Base-by-base conservation (phyloP, 2,888 invertebrate species). In the Trissonchulus latispiculum region DNA sequence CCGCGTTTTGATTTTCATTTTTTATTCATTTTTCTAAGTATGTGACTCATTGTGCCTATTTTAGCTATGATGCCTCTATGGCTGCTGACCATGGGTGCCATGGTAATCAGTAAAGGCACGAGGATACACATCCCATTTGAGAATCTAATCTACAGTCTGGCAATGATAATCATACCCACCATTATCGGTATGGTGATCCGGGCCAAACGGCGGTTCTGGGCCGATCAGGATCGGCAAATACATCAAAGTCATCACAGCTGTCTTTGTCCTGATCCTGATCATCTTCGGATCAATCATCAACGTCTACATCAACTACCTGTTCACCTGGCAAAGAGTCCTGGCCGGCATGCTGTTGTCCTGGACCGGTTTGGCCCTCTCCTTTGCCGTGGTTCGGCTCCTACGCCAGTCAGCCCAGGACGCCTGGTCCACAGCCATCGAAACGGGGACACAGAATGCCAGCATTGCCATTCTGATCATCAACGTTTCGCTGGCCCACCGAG, bases 281-380 rank as follows among this genome's bases (percentile, higher is more conserved):
- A 83, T 90, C 2, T 93, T 95, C 84, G 95, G 94, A 0, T 89
- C 92, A 66, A 87, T 90, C 73, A 90, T 92, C n/a, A 95, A 95
- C 84, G 83, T 91, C 71, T 95, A 93, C 84, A 88, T 95, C 73
- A 94, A 95, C 82, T 85, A 90, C 81, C 85, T 95, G 77, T 92
- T 95, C 83, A 90, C 90, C n/a, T 76, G 78, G 77, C 68, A 74
- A 72, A 77, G 77, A 61, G 74, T 83, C 1, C 68, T 82, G 18
- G 81, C 83, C 1, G 82, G 83, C 2, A 77, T 83, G 28, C 35
- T 80, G 1, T 77, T 84, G 61, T 83, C 84, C 0, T 81, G 80
- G 73, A 77, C 80, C 15, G 84, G 84, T 0, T 84, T 83, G 75
- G 32, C 80, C 18, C 79, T 84, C 66, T 84, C 84, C 1, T 83